These are phyloP conservation scores for Drosophila ohnishii DNA, from an alignment of 1,140 invertebrate species.

Conservation along the genomic window DNA sequence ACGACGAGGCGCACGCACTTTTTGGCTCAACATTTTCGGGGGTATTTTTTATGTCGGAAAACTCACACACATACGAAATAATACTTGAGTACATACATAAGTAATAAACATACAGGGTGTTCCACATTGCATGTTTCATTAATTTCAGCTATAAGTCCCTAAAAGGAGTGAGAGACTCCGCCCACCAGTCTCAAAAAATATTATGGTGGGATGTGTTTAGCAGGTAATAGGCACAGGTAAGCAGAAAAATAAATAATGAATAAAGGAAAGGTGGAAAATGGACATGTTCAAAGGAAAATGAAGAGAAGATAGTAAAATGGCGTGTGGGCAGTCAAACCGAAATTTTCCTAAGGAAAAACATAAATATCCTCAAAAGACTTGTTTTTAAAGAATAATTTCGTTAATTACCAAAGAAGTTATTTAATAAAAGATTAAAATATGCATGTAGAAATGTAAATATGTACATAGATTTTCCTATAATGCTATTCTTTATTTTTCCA, in stretches of 20 bases:
- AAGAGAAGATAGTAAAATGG: constrained; percentile 21
- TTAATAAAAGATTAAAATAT: too few relatives aligned
- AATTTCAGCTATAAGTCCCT: neutral
- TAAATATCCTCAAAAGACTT: too few relatives aligned
- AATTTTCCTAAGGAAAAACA: too few relatives aligned
- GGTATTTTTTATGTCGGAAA: constrained; percentile 53
- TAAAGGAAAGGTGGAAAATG: neutral
- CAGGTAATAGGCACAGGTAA: constrained; percentile 33
- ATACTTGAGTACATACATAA: constrained; percentile 16
- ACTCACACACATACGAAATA: constrained; percentile 7
- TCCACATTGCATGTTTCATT: neutral
- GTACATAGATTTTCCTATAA: too few relatives aligned
- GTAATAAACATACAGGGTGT: constrained; percentile 35
- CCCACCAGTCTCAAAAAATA: constrained; percentile 9
- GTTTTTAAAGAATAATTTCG: too few relatives aligned
- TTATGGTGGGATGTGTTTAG: neutral
- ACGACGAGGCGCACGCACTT: constrained; percentile 66
- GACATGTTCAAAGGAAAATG: constrained; percentile 2
- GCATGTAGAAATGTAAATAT: too few relatives aligned
- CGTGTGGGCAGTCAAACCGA: neutral
- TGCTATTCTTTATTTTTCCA: too few relatives aligned
- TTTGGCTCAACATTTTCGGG: constrained; percentile 56
- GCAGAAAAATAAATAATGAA: constrained; percentile 10
- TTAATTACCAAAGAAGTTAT: too few relatives aligned
- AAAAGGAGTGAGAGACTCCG: constrained; percentile 29